Base-by-base conservation (phyloP, 2,888 invertebrate species). In the Leptopilina syphax region DNA sequence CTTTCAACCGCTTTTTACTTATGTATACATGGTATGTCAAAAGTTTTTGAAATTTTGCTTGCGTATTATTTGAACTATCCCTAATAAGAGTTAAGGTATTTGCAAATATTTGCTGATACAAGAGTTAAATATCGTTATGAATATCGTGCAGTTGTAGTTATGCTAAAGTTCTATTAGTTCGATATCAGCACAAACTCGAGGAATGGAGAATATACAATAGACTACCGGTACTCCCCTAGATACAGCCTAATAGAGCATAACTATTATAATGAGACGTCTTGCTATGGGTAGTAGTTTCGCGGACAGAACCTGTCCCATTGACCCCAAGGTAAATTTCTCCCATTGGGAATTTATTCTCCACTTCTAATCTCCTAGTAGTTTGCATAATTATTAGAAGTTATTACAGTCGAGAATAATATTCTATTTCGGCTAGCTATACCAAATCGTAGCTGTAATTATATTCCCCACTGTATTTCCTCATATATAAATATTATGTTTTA, bases 191-290 rank as follows among this genome's bases (percentile, higher is more conserved):
- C 77, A 76, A 67, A 80, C 63, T 65, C 57, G 12, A 50, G 60
- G 60, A 80, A 57, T 54, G 81, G 79, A 80, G 82, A 81, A 83
- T 83, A 83, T 80, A 85, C 84, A 86, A 86, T 84, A 82, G 84
- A 78, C 81, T 84, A 79, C 84, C 80, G 80, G 82, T 84, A 80
- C 76, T 67, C 68, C 81, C 78, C 84, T 82, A 84, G 86, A 81
- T 84, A 81, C 80, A 83, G 83, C 86, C 84, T 88, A 88, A 86
- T 85, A 84, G 83, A 84, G 85, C 85, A 86, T 84, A 88, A 87
- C 86, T 88, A 87, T 87, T 88, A 87, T 88, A 88, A 88, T 85
- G 88, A 88, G 86, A 83, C 81, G 76, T 79, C 83, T 77, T 84
- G 82, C 82, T 50, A 82, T 65, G 66, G 67, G 82, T 34, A 18